A percentile compares a stretch with the other conserved stretches of the same genome.
These are phyloP conservation scores for Macaria notata DNA, from an alignment of 2,888 invertebrate genomes.

Conservation along the genomic window DNA sequence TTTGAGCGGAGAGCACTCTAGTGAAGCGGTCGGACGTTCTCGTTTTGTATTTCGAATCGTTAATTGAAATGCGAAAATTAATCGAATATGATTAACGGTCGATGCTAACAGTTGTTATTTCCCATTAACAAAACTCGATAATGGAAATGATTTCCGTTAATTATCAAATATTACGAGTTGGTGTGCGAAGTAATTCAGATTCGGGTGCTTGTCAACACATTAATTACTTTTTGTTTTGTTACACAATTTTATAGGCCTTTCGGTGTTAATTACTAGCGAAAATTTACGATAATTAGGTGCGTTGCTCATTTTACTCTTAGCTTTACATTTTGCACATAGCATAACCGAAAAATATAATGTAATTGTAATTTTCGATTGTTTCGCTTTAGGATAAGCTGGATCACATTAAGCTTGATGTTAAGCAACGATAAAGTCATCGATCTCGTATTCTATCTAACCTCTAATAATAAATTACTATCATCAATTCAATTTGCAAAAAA, in stretches of 20 bases:
- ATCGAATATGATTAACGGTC: conserved; percentile 14
- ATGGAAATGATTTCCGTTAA: conserved; percentile 23
- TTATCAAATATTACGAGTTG: conserved; percentile 23
- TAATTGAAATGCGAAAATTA: conserved; percentile 15
- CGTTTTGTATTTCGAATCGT: conserved; percentile 8
- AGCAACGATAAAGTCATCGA: too few species aligned
- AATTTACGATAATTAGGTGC: neutral
- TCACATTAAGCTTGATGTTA: too few species aligned
- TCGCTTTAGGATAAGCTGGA: too few species aligned
- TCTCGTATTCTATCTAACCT: too few species aligned
- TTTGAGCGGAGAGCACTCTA: conserved; percentile 16
- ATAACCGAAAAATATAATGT: too few species aligned
- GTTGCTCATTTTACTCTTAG: too few species aligned
- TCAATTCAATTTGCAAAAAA: too few species aligned
- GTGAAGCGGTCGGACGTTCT: conserved; percentile 13
- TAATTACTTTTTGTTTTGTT: conserved; percentile 15
- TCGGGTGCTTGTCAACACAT: conserved; percentile 16
- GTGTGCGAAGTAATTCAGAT: conserved; percentile 20
- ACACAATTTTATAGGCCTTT: conserved; percentile 8
- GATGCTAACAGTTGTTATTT: conserved; percentile 19
- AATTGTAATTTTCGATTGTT: too few species aligned
- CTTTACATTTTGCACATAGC: too few species aligned
- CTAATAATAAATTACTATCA: too few species aligned
- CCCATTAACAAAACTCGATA: conserved; percentile 17
- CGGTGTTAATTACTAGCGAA: conserved; percentile 3